Evolutionary conservation across 2,797 vertebrate species (phyloP), one percentile per base, ranked within the genome.

Genomic region (Australoheros facetus): DNA sequence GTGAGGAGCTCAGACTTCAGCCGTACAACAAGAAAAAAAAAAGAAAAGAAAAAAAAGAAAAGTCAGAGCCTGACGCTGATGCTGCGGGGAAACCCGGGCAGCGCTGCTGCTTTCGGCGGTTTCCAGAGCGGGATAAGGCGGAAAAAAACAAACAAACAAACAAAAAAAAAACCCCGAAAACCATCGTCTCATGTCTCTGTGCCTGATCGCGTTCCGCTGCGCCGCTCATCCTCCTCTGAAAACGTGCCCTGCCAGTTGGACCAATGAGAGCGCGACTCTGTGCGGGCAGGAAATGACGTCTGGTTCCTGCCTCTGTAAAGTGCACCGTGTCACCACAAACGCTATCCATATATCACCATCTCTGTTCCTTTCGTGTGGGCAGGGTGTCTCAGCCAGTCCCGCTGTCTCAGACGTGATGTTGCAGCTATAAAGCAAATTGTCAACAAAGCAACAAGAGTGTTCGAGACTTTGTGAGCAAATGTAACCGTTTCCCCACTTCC

Each of bases 241-340:
- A 90, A 87, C 89, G 85, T 89, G 88, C 86, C 85, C 88, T 13
- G 56, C 30, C 53, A 13, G 71, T 79, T 37, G 56, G 80, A 86
- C 95, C 96, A 96, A 95, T 95, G 93, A 85, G 89, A 83, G 59
- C 4, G 26, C 88, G 60, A 72, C 56, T 75, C 73, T 88, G 79
- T 85, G 72, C 74, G 81, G 64, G 71, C 95, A 95, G 97, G 97
- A 97, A 96, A 81, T 97, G 95, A 95, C 96, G 96, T 91, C 21
- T 3, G 7, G 55, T 86, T 84, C 83, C 91, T 90, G 92, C 90
- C 94, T 86, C 81, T 90, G 94, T 92, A 83, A 95, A 92, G 73
- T 83, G 71, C 56, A 84, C 75, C 73, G 91, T 92, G 80, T 85
- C 89, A 55, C 88, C 84, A 75, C 86, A 89, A 91, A 93, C 90